Evolutionary conservation across 2,797 vertebrate species (phyloP), one percentile per base, ranked within the genome.

Genomic region (Neosilurus hyrtlii): DNA sequence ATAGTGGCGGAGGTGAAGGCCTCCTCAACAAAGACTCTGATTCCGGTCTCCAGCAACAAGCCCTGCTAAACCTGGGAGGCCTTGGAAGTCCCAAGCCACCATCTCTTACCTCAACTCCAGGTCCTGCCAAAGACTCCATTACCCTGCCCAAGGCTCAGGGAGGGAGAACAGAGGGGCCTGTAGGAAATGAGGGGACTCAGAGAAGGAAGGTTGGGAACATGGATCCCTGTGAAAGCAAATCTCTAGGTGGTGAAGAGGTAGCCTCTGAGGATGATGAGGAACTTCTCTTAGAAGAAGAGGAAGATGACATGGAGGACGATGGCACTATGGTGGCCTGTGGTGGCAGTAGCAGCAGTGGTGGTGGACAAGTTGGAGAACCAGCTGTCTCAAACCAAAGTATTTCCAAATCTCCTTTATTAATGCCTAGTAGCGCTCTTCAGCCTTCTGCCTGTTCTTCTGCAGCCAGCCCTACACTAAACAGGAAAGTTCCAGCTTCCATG

Each of bases 331-430:
- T 95, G 82, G 88, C 91, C 92, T 95, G 95, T 94, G 93, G 92
- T 89, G 91, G 92, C 91, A 95, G 94, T 92, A 95, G 95, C 92
- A 93, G 95, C 88, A 91, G 91, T 70, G 87, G 91, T 87, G 90
- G 90, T 91, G 94, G 94, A 92, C 92, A 92, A 92, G 96, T 92
- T 90, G 96, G 96, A 94, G 96, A 97, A 96, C 94, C 95, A 95
- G 96, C 96, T 97, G 96, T 98, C 96, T 98, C 97, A 98, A 99
- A 99, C 98, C 98, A 99, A 99, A 99, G 98, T 96, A 97, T 98
- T 97, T 99, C 97, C 96, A 97, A 97, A 97, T 97, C 97, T 98
- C 96, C 97, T 96, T 98, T 99, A 95, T 94, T 94, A 96, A 98
- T 98, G 96, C 97, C 97, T 98, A 96, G 95, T 99, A 97, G 95